These are phyloP conservation scores for Diaphora mendica DNA, from an alignment of 2,888 invertebrate species.

Conservation along the genomic window DNA sequence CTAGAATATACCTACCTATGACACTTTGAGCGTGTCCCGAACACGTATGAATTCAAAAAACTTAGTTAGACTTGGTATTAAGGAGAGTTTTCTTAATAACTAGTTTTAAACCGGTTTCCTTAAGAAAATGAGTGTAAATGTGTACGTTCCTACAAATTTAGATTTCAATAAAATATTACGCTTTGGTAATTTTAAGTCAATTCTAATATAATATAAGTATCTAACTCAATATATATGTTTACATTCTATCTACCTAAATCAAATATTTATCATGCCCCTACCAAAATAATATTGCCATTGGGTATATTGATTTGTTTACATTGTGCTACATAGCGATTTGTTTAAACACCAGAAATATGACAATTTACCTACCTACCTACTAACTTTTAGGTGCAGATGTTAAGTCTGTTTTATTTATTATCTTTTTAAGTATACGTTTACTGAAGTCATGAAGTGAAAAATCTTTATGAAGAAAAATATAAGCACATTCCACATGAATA, in stretches of 20 bases:
- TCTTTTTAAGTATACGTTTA: not conserved
- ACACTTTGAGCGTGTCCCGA: not conserved
- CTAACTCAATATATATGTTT: too few relatives aligned
- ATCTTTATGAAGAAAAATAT: not conserved
- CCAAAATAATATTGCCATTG: too few relatives aligned
- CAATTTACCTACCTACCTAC: too few relatives aligned
- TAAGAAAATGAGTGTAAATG: not conserved
- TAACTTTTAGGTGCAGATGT: too few relatives aligned
- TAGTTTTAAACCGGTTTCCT: not conserved
- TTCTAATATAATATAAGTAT: not conserved
- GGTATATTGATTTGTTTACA: too few relatives aligned
- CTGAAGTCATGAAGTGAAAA: not conserved
- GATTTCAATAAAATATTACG: not conserved
- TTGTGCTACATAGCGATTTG: too few relatives aligned
- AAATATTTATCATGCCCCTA: too few relatives aligned
- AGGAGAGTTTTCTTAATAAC: not conserved
- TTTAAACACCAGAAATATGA: not conserved
- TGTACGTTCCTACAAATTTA: not conserved
- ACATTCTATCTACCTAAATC: too few relatives aligned
- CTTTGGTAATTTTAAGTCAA: not conserved
- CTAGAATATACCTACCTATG: not conserved
- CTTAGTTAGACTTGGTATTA: not conserved
- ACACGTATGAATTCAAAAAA: not conserved
- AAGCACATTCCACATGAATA: not conserved
- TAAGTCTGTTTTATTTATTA: too few relatives aligned